Conservation (phyloP, 2,797 vertebrate genomes). For the Rhadinocentrus ornatus region DNA sequence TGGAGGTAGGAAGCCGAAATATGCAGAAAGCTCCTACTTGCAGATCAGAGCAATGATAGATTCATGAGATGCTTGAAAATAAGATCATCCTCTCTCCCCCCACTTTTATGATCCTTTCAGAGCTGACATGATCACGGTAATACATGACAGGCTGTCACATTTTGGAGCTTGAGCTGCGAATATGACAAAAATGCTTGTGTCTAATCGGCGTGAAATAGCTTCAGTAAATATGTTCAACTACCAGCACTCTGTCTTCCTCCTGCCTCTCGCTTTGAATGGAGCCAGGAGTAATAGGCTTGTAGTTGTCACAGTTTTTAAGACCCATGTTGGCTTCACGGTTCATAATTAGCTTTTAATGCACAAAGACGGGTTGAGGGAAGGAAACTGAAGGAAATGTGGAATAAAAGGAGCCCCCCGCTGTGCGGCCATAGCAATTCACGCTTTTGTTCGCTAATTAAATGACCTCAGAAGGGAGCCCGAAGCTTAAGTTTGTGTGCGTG, state of each 20-base stretch:
- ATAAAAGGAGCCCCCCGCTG: conserved; percentile 68
- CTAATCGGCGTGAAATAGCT: conserved; percentile 78
- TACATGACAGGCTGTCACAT: conserved; percentile 69
- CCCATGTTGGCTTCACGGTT: conserved; percentile 76
- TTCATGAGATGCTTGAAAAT: conserved; percentile 67
- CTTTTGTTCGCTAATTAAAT: conserved; percentile 82
- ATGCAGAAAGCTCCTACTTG: conserved; percentile 44
- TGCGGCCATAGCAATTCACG: conserved; percentile 76
- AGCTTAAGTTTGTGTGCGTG: conserved; percentile 51
- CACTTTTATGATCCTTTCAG: conserved; percentile 78
- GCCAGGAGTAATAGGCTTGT: conserved; percentile 75
- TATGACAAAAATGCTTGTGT: conserved; percentile 59
- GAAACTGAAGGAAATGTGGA: conserved; percentile 63
- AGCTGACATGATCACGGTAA: conserved; percentile 65
- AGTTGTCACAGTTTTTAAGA: conserved; percentile 79
- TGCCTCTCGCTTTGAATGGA: conserved; percentile 63
- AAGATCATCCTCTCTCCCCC: conserved; percentile 61
- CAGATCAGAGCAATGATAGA: conserved; percentile 62
- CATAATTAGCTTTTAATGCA: conserved; percentile 79
- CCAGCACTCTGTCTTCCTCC: conserved; percentile 51
- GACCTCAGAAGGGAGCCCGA: conserved; percentile 72
- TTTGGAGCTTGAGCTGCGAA: conserved; percentile 53
- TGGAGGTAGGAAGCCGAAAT: conserved; percentile 26
- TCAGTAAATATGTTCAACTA: conserved; percentile 72
- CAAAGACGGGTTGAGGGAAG: conserved; percentile 59